Evolutionary conservation across 2,113 vertebrate species (phyloP), one percentile per base, ranked within the genome.

Genomic region (Tretioscincus oriximinensis): DNA sequence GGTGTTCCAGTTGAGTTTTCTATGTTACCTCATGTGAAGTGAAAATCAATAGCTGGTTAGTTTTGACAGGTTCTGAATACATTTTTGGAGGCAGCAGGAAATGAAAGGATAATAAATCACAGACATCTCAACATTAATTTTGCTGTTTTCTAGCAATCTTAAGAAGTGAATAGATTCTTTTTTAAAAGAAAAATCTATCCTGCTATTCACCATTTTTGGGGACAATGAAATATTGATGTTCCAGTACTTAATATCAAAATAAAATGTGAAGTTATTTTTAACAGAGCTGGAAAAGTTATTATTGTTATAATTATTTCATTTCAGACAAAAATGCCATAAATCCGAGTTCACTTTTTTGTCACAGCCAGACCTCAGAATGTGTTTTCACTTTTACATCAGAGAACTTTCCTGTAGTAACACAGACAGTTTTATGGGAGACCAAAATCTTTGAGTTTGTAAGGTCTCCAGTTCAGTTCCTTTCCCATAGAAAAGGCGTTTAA

Each of bases 101-200:
- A 73, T 35, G 83, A 83, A 86, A 84, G 82, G 26, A 60, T 72
- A 81, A 89, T 92, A 85, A 88, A 92, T 93, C 88, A 91, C 61
- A 60, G 29, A 24, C n/a, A 84, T 69, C 28, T 74, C 72, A 58
- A 60, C 6, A 3, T 64, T 85, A 76, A 81, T 84, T 28, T 51
- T 78, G 41, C 88, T 83, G 65, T 80, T 83, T 71, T 81, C 80
- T 81, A 90, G 24, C 4, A 0, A 63, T 49, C 20, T 41, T 76
- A 67, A 83, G 82, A 85, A 87, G 83, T 47, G 78, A 84, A 54
- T 12, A 51, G 86, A 8, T 47, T 63, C 18, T 9, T 18, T 20
- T 41, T 86, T 75, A 78, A 41, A 41, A 41, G n/a, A n/a, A 41
- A 41, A 41, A 41, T 69, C 89, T 88, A 82, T 90, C 87, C 87